Percentiles rank a stretch among this genome's conserved stretches.
These are phyloP conservation scores for Oreocharis arfaki DNA, from an alignment of 2,113 vertebrate genomes.

Conservation along the genomic window DNA sequence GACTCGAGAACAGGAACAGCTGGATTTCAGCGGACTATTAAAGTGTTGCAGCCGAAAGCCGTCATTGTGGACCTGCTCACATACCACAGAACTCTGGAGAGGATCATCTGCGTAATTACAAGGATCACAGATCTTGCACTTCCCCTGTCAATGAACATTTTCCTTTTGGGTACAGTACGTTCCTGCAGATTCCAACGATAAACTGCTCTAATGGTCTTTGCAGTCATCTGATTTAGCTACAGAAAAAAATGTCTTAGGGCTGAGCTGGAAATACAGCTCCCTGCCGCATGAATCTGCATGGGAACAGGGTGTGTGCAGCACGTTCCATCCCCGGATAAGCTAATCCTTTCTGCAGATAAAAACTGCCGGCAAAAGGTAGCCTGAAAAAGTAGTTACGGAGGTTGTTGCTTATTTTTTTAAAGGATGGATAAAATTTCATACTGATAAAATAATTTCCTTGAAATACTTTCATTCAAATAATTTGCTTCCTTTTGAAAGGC, in stretches of 20 bases:
- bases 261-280: conserved; percentile 8
- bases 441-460: not conserved
- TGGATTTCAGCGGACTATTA: not conserved
- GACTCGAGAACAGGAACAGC: not conserved
- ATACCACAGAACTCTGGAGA: conserved; percentile 12
- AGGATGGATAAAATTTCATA: not conserved
- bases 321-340: conserved; percentile 5
- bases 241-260: not conserved
- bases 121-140: conserved; percentile 3
- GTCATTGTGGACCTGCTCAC: not conserved
- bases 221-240: conserved; percentile 38
- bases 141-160: conserved; percentile 20
- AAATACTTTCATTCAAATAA: conserved; percentile 2
- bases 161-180: conserved; percentile 17
- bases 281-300: not conserved
- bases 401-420: not conserved
- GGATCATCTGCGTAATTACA: conserved; percentile 23
- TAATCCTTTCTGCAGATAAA: conserved; percentile 55
- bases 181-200: conserved; percentile 28
- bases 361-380: not conserved
- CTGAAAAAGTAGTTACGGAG: conserved; percentile 11
- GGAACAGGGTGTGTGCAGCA: conserved; percentile 53
- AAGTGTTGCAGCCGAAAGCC: not conserved
- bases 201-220: conserved; percentile 36
- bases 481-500: not conserved